Evolutionary conservation across 2,888 invertebrate genomes (phyloP), one percentile per base, ranked within the genome.

Genomic region (Melitaea athalia): DNA sequence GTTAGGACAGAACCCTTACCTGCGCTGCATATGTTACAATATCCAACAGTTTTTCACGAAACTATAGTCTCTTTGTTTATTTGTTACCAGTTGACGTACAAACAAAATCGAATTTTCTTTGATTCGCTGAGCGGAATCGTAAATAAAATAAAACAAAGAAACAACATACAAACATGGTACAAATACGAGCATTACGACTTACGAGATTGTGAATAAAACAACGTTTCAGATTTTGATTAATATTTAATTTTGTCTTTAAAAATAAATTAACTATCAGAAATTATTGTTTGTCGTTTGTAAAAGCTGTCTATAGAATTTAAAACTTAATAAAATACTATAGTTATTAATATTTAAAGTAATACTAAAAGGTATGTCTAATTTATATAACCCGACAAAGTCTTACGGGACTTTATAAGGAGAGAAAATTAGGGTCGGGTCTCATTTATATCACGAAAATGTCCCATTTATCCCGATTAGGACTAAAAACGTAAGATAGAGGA

Each of bases 1-100:
- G 92, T 92, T 92, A 92, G 91, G 80, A 72, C 78, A 78, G 80
- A 84, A 38, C 57, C 85, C 83, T 85, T 88, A 91, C 92, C 92
- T 91, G 90, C 85, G 73, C 88, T 89, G 92, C 92, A 91, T 92
- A 92, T 91, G 92, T 91, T 91, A 90, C 77, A 76, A 66, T 72
- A 74, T 77, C 75, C 75, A 78, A 74, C 79, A 83, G 79, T 83
- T 85, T 85, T 83, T 84, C 77, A 76, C 78, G 75, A 81, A 89
- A 89, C 90, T 88, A 87, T 85, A 88, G 85, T 84, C 79, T 74
- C 78, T 83, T 85, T 89, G 88, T 90, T 90, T 90, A 88, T 90
- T 89, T 87, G 84, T 81, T 83, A 81, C 85, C 83, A 84, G 86
- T 87, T 88, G 88, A 89, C 84, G 86, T 85, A 86, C 83, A 81